Evolutionary conservation across 2,113 vertebrate species (phyloP).

Genomic region (Odobenus rosmarus): DNA sequence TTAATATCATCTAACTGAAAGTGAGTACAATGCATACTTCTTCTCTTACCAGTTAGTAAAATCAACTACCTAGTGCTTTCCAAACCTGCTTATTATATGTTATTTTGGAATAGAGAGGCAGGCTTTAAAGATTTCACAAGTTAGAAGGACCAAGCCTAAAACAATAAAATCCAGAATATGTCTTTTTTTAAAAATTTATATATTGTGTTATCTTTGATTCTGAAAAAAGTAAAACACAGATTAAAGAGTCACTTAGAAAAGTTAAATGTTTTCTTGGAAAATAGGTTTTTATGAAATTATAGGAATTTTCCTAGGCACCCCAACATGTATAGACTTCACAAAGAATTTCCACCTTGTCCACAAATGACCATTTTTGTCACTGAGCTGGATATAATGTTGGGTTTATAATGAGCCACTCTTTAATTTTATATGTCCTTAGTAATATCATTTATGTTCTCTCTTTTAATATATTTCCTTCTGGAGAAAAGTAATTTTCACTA

Average conservation of each 20-base stretch:
- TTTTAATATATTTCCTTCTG: background rate
- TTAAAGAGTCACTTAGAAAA: background rate
- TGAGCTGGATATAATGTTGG: background rate
- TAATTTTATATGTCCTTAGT: background rate
- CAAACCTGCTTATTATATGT: background rate
- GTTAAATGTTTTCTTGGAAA: background rate
- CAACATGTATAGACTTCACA: background rate
- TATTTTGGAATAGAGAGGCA: background rate
- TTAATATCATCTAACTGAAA: too few relatives aligned
- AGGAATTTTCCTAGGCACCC: background rate
- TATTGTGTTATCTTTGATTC: background rate
- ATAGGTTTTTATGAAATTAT: background rate
- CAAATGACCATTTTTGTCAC: background rate
- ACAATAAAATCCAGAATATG: background rate
- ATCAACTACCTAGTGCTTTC: background rate
- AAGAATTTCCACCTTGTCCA: background rate
- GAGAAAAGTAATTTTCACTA: background rate
- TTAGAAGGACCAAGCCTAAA: background rate
- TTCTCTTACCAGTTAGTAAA: background rate
- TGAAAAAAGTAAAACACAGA: background rate
- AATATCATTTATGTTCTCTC: background rate
- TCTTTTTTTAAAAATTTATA: background rate
- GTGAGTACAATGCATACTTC: too few relatives aligned
- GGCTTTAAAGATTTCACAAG: background rate
- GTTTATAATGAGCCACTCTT: background rate